Conservation (phyloP, 2,888 invertebrate species). For the Hemicrepidius hirtus region DNA sequence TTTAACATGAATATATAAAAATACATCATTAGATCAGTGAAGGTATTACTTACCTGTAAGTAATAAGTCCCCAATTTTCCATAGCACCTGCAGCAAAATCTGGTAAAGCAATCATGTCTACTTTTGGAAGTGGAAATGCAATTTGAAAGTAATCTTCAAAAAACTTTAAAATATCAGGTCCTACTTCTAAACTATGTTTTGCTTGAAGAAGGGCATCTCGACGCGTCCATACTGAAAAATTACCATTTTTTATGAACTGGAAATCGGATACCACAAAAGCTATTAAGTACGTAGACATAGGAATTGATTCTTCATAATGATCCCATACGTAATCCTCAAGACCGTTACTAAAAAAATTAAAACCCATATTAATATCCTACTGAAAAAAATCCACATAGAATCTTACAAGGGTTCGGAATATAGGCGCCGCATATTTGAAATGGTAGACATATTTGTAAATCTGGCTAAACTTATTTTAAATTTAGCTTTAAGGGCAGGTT, state of each 20-base stretch:
- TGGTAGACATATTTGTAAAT: constrained; percentile 81
- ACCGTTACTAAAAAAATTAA: constrained; percentile 74
- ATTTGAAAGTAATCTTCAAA: constrained; percentile 85
- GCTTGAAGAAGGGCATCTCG: constrained; percentile 82
- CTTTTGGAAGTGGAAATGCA: constrained; percentile 86
- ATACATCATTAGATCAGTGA: background rate
- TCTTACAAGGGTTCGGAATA: constrained; percentile 75
- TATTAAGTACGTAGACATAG: constrained; percentile 93
- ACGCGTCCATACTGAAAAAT: constrained; percentile 83
- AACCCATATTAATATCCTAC: too few relatives aligned
- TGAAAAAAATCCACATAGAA: constrained; percentile 18
- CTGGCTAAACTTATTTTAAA: constrained; percentile 87
- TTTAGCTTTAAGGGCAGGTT: constrained; percentile 87
- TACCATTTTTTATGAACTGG: constrained; percentile 74
- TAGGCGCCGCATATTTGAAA: constrained; percentile 85
- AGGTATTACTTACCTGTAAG: constrained; percentile 76
- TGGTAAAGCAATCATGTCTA: constrained; percentile 94
- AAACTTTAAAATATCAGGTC: constrained; percentile 82
- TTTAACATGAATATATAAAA: constrained; percentile 60
- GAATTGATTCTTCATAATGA: constrained; percentile 83
- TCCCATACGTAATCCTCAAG: constrained; percentile 84
- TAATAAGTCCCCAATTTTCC: constrained; percentile 91
- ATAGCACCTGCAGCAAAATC: constrained; percentile 93
- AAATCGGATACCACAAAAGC: constrained; percentile 91
- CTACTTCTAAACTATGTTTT: constrained; percentile 84